phyloP scores from a whole-genome alignment of 2,888 invertebrate genomes.

The Sepioteuthis lessoniana region DNA sequence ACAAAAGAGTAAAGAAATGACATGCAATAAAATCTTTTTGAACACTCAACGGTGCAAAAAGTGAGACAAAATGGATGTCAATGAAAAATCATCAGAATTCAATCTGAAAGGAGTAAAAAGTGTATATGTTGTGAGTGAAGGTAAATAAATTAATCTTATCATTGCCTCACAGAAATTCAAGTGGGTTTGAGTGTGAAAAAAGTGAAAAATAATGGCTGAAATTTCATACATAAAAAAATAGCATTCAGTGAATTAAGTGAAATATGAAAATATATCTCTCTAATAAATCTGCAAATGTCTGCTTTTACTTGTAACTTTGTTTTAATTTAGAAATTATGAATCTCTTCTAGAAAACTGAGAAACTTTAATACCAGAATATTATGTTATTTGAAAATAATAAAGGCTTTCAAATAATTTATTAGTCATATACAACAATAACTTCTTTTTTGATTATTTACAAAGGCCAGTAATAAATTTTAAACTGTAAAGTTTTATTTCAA shows the following conservation, averaged over 20 bases:
- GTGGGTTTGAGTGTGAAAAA: not conserved
- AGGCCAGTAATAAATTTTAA: not conserved
- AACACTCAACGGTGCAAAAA: not conserved
- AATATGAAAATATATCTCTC: not conserved
- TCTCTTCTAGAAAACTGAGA: not conserved
- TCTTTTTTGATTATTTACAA: not conserved
- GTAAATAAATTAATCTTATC: not conserved
- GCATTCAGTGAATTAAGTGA: not conserved
- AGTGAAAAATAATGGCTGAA: not conserved
- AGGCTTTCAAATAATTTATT: not conserved
- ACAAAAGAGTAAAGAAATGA: not conserved
- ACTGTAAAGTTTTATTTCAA: not conserved
- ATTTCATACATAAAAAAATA: not conserved
- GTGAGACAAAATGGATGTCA: not conserved
- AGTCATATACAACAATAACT: not conserved
- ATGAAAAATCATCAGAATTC: not conserved
- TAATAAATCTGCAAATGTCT: not conserved
- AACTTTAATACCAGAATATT: not conserved
- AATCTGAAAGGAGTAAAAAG: not conserved
- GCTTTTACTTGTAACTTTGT: not conserved
- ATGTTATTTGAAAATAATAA: not conserved
- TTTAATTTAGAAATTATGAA: not conserved
- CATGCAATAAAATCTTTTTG: not conserved
- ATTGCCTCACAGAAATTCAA: not conserved
- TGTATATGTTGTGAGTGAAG: constrained; percentile 15